phyloP scores from a whole-genome alignment of 2,888 invertebrate species.

The Synanthedon formicaeformis region DNA sequence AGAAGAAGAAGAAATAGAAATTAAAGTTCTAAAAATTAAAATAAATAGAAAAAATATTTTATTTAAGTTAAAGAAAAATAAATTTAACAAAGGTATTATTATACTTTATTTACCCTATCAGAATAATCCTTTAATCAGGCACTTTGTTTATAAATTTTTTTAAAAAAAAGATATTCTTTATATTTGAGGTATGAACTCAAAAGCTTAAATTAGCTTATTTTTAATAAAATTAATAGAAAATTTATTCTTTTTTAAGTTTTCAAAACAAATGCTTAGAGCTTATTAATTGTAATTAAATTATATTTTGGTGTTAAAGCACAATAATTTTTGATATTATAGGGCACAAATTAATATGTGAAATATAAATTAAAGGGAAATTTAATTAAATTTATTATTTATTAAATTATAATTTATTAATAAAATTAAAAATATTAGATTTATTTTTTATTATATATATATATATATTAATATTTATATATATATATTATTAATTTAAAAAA shows the following conservation, averaged over 20 bases:
- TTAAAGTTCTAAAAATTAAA: conserved; percentile 59
- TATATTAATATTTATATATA: conserved; percentile 16
- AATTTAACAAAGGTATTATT: conserved; percentile 69
- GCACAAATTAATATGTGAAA: too few species aligned
- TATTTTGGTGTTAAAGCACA: too few species aligned
- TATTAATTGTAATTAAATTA: conserved; percentile 52
- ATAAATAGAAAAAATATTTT: conserved; percentile 65
- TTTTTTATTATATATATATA: conserved; percentile 20
- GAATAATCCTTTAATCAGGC: conserved; percentile 61
- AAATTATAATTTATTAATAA: too few species aligned
- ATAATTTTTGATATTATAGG: too few species aligned
- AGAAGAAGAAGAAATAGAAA: conserved; percentile 45
- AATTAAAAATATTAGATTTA: too few species aligned
- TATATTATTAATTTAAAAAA: too few species aligned
- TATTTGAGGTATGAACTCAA: conserved; percentile 74
- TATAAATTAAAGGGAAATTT: too few species aligned
- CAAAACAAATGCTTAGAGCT: conserved; percentile 79
- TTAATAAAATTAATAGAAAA: conserved; percentile 26
- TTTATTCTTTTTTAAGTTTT: conserved; percentile 75
- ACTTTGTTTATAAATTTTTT: conserved; percentile 36
- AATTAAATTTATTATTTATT: too few species aligned
- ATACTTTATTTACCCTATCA: conserved; percentile 56
- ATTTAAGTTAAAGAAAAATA: conserved; percentile 57
- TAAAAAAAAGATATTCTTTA: conserved; percentile 59
- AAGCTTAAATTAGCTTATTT: conserved; percentile 71